These are phyloP conservation scores for Streblospio benedicti DNA, from an alignment of 1,140 invertebrate genomes.

Conservation along the genomic window DNA sequence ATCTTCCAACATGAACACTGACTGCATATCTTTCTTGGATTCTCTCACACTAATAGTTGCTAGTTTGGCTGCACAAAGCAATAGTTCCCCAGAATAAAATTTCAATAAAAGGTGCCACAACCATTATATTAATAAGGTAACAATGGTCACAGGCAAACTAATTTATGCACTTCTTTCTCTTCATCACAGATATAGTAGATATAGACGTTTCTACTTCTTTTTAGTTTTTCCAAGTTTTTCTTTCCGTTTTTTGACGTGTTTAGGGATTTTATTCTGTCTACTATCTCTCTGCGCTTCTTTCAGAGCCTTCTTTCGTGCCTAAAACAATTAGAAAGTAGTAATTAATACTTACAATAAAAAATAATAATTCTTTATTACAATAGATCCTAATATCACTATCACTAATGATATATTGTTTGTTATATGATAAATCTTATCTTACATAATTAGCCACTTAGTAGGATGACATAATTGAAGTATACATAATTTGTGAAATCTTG, in stretches of 20 bases:
- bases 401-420: conserved; percentile 1
- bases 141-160: no score
- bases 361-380: background rate
- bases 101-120: no score
- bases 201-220: no score
- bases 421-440: background rate
- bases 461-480: conserved; percentile 49
- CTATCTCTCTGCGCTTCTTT: conserved; percentile 79
- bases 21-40: no score
- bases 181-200: no score
- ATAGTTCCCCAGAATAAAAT: no score
- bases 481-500: conserved; percentile 14
- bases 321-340: conserved; percentile 18
- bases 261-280: conserved; percentile 83
- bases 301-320: conserved; percentile 46
- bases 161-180: no score
- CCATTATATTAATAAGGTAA: no score
- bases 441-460: conserved; percentile 65
- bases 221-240: conserved; percentile 28
- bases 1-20: no score
- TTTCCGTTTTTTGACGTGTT: conserved; percentile 85
- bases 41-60: no score
- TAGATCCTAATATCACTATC: background rate
- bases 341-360: background rate
- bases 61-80: no score